Base-by-base conservation (phyloP, 2,888 invertebrate species). In the Cosmia pyralina region DNA sequence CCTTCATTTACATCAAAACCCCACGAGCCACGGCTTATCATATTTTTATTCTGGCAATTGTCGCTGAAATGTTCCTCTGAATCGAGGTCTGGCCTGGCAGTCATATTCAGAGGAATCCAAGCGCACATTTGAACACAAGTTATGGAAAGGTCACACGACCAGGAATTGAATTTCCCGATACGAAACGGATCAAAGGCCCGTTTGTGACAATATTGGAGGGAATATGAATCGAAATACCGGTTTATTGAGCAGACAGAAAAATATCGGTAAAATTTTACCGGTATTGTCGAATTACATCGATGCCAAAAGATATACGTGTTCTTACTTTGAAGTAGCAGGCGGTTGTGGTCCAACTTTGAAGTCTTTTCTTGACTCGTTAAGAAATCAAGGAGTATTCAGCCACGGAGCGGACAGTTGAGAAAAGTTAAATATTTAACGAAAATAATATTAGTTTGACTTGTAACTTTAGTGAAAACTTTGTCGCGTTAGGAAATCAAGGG, bases 41-140 rank as follows among this genome's bases (percentile, higher is more conserved):
- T n/a, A 34, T 70, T 69, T 59, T 55, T 55, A 48, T 44, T 67
- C 22, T 50, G 17, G 34, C 52, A 58, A 67, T 63, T 66, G 41
- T 63, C 19, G 11, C 22, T 65, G 17, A 50, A 79, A 79, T 62
- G 34, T 10, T 44, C 44, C 0, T 67, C 2, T 34, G 34, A 65
- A 72, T 72, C 48, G 60, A 63, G 77, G 69, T 65, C 72, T 34
- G 38, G 28, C 41, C 72, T 34, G 38, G 28, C 38, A 60, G 48
- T 70, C 68, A 81, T 73, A 79, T 76, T 68, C 71, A 66, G 53
- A 67, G 67, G 69, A 83, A 75, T 69, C 64, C 38, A 74, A 75
- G 73, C 67, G 62, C 55, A 63, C 70, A 83, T 83, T 84, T 71
- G 69, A 76, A 77, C 64, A 77, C 63, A 82, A 84, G 69, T 79